Conservation (phyloP, 2,113 vertebrate species). For the Pionites leucogaster region DNA sequence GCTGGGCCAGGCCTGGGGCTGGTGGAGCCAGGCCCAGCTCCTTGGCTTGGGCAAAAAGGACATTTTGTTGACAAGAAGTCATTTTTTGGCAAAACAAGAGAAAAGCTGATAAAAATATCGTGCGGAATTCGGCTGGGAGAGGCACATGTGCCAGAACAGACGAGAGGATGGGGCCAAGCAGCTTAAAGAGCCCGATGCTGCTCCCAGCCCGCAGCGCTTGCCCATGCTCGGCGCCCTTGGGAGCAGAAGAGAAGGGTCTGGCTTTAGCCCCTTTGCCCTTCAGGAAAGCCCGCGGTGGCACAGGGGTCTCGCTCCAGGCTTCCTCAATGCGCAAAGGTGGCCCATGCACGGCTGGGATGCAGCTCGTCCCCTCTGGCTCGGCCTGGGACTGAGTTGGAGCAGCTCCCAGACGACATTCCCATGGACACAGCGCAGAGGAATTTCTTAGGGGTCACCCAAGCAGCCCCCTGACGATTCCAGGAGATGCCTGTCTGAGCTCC, state of each 20-base stretch:
- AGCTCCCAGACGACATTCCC: not conserved
- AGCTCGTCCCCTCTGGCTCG: not conserved
- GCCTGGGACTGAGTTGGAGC: not conserved
- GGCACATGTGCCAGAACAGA: not conserved
- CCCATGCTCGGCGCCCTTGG: fast-evolving
- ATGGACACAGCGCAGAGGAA: not conserved
- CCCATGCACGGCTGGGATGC: no score
- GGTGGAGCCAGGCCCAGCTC: not conserved
- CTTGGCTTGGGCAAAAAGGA: constrained; percentile 16
- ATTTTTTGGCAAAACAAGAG: constrained; percentile 60
- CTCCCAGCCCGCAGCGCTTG: not conserved
- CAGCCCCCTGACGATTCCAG: not conserved
- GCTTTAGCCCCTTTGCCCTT: no score
- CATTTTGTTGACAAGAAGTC: constrained; percentile 54
- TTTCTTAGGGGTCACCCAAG: not conserved
- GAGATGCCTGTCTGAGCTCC: not conserved
- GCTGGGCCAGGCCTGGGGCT: not conserved
- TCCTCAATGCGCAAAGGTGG: not conserved
- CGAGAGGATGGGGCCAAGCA: not conserved
- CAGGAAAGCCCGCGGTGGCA: not conserved
- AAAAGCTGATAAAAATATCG: constrained; percentile 59
- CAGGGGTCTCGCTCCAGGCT: fast-evolving
- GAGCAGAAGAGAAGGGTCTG: fast-evolving
- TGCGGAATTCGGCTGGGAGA: not conserved
- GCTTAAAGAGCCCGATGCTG: not conserved